Conservation (phyloP, 2,797 vertebrate species). For the Synaphobranchus kaupii region DNA sequence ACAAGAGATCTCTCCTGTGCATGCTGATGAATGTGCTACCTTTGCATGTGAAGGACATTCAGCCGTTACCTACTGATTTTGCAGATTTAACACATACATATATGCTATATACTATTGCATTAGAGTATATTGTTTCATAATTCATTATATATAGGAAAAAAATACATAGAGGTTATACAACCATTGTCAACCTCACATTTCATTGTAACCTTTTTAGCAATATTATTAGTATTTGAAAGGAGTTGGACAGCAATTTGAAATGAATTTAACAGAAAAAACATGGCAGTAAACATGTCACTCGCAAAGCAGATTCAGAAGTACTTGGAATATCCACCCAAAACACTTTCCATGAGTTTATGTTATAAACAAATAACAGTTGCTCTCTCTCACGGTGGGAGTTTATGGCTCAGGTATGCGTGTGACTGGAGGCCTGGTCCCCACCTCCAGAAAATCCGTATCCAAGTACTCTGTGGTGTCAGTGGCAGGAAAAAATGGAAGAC, state of each 20-base stretch:
- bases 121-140: background rate
- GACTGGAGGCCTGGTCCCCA: too few relatives aligned
- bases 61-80: background rate
- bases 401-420: too few relatives aligned
- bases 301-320: too few relatives aligned
- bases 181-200: background rate
- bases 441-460: too few relatives aligned
- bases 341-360: background rate
- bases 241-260: too few relatives aligned
- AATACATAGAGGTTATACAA: too few relatives aligned
- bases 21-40: background rate
- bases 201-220: too few relatives aligned
- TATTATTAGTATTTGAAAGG: too few relatives aligned
- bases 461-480: too few relatives aligned
- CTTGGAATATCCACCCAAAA: background rate
- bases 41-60: background rate
- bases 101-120: background rate
- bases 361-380: background rate
- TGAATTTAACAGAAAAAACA: too few relatives aligned
- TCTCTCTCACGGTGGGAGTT: too few relatives aligned
- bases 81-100: background rate
- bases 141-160: background rate
- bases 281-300: too few relatives aligned
- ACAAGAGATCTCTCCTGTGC: background rate
- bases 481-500: background rate